Percentiles rank a stretch among this genome's conserved stretches.
Evolutionary conservation across 64 coral and sea anemone species (phyloP).

Genomic region (Exaiptasia diaphana): DNA sequence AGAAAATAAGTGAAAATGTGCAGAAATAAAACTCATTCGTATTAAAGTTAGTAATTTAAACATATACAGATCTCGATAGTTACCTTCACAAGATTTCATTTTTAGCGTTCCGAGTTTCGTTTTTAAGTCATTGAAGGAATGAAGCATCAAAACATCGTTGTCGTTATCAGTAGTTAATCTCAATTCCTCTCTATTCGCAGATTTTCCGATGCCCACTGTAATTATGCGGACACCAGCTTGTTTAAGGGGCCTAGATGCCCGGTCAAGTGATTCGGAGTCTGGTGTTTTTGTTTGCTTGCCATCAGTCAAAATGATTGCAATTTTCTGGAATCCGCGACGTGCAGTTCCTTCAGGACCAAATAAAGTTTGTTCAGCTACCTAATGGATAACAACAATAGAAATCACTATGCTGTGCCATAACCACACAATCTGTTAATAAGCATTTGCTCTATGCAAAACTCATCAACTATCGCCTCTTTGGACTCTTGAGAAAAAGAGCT

Average conservation of each 20-base stretch:
- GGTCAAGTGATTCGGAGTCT: slow-evolving; percentile 12
- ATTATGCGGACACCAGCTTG: slow-evolving; percentile 19
- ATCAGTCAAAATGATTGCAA: slow-evolving; percentile 41
- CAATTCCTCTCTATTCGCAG: slow-evolving; percentile 14
- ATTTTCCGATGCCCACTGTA: slow-evolving; percentile 8
- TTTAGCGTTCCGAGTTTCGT: not conserved
- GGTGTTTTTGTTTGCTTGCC: slow-evolving; percentile 20
- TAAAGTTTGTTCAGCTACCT: not conserved
- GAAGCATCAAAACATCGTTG: slow-evolving; percentile 28
- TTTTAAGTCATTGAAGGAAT: slow-evolving; percentile 28
- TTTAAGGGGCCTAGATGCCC: slow-evolving; percentile 21
- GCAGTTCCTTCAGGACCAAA: slow-evolving; percentile 9
- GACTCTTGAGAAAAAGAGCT: no score
- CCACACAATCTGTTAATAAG: no score
- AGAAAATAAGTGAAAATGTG: no score
- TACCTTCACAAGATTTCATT: slow-evolving; percentile 14
- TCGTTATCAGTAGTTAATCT: slow-evolving; percentile 34
- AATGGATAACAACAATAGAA: no score
- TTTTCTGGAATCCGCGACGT: slow-evolving; percentile 23
- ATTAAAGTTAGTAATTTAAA: no score
- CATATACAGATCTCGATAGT: no score
- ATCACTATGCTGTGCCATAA: no score
- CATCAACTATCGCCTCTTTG: no score
- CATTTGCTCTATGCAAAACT: no score
- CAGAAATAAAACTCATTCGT: no score